phyloP scores from a whole-genome alignment of 2,888 invertebrate species.

The Cheilosia pagana region DNA sequence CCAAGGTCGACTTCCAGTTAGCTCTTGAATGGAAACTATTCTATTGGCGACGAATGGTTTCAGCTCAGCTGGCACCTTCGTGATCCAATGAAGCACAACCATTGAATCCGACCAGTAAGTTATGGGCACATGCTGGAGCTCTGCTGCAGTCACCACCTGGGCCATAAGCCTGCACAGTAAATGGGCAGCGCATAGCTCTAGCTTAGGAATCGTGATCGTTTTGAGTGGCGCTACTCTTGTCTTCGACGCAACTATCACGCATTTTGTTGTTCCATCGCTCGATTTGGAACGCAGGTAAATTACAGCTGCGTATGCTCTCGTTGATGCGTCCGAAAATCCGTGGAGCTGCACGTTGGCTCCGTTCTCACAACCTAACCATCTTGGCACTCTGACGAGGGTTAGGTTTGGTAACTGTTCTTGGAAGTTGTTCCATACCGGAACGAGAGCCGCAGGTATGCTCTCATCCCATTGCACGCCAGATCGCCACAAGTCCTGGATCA shows the following conservation, averaged over 20 bases:
- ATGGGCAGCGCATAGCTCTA: conserved; percentile 51
- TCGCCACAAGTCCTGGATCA: conserved; percentile 30
- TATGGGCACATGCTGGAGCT: conserved; percentile 10
- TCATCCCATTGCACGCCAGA: conserved; percentile 18
- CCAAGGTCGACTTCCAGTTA: conserved; percentile 28
- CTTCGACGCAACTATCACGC: conserved; percentile 25
- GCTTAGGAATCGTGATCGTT: conserved; percentile 51
- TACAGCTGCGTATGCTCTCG: conserved; percentile 41
- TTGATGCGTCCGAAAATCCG: conserved; percentile 63
- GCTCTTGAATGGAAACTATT: conserved; percentile 14
- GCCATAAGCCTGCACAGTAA: conserved; percentile 43
- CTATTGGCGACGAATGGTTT: conserved; percentile 29
- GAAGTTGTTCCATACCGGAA: neutral
- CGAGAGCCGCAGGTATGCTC: conserved; percentile 2
- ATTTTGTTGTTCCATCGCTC: neutral
- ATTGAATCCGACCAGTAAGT: conserved; percentile 29
- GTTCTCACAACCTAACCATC: conserved; percentile 31
- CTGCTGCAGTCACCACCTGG: conserved; percentile 12
- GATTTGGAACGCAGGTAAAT: conserved; percentile 24
- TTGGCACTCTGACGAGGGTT: conserved; percentile 9
- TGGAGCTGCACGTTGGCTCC: conserved; percentile 31
- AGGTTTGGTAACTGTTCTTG: neutral
- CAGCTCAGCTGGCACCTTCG: conserved; percentile 24
- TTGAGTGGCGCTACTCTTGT: conserved; percentile 53
- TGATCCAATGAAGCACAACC: conserved; percentile 22